Evolutionary conservation across 2,113 vertebrate genomes (phyloP).

Genomic region (Tragelaphus buxtoni): DNA sequence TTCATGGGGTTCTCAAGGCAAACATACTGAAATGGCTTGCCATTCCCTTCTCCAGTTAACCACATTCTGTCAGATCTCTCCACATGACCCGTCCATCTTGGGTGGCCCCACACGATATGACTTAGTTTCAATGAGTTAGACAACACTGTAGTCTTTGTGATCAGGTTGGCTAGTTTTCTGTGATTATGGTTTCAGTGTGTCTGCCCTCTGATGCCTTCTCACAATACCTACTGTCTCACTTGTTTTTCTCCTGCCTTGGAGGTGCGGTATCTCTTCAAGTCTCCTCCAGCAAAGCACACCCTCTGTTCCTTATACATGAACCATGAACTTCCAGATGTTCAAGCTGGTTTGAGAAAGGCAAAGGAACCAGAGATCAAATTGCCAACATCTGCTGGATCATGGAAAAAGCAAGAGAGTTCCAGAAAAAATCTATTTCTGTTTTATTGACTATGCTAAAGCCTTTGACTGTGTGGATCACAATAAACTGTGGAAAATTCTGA

Average conservation of each 20-base stretch:
- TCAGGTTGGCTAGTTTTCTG: background rate
- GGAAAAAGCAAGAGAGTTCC: background rate
- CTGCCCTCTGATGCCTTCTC: background rate
- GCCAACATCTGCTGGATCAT: rapidly evolving
- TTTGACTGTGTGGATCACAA: background rate
- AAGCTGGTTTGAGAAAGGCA: background rate
- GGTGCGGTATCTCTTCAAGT: rapidly evolving
- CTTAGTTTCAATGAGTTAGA: background rate
- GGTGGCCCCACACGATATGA: background rate
- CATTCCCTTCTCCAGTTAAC: background rate
- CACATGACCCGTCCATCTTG: rapidly evolving
- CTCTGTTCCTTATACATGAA: background rate
- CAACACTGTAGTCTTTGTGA: rapidly evolving
- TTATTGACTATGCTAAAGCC: background rate
- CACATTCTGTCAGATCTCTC: background rate
- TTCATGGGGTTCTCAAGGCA: background rate
- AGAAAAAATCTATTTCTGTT: background rate
- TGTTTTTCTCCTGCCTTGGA: background rate
- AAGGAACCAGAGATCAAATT: background rate
- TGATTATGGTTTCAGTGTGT: background rate
- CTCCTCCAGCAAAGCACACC: background rate
- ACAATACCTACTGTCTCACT: background rate
- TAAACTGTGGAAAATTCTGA: background rate
- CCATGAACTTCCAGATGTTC: background rate
- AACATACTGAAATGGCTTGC: background rate